These are phyloP conservation scores for Cryptocheilus praepositus DNA, from an alignment of 2,888 invertebrate genomes.

Conservation along the genomic window DNA sequence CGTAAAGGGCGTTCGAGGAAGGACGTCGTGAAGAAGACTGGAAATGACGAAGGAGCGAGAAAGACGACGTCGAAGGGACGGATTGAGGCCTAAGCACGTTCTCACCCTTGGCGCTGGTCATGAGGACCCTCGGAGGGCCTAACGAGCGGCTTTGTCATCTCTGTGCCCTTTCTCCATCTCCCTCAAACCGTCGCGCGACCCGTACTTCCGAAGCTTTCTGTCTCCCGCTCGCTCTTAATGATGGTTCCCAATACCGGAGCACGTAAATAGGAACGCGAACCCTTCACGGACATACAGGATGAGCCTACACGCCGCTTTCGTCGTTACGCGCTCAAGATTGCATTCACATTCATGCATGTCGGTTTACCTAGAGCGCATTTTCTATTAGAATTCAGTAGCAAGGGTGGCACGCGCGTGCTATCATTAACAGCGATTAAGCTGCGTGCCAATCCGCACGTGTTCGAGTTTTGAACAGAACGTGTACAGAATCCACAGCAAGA, in stretches of 20 bases:
- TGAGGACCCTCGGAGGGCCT: conserved; percentile 73
- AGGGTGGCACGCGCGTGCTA: conserved; percentile 42
- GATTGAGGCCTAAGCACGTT: conserved; percentile 73
- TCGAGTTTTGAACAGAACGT: conserved; percentile 13
- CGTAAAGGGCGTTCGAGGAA: conserved; percentile 58
- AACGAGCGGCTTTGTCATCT: conserved; percentile 75
- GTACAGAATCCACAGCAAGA: conserved; percentile 20
- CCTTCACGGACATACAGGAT: conserved; percentile 40
- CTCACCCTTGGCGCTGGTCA: conserved; percentile 73
- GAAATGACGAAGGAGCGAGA: conserved; percentile 36
- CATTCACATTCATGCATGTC: conserved; percentile 46
- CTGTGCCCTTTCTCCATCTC: conserved; percentile 56
- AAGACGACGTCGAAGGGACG: conserved; percentile 63
- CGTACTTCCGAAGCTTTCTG: conserved; percentile 38
- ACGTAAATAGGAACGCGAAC: conserved; percentile 58
- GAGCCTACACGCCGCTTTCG: conserved; percentile 43
- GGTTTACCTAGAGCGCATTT: conserved; percentile 42
- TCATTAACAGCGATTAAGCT: conserved; percentile 48
- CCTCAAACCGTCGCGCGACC: conserved; percentile 58
- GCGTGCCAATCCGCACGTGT: conserved; percentile 36
- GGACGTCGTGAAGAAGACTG: conserved; percentile 41
- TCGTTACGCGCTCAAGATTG: conserved; percentile 47
- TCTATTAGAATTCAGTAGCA: conserved; percentile 46
- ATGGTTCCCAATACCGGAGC: conserved; percentile 59
- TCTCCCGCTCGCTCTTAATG: conserved; percentile 65